Evolutionary conservation across 35 echinoderm and acorn worm species (phyloP), one percentile per base, ranked within the genome.

Genomic region (Ophiothrix spiculata): DNA sequence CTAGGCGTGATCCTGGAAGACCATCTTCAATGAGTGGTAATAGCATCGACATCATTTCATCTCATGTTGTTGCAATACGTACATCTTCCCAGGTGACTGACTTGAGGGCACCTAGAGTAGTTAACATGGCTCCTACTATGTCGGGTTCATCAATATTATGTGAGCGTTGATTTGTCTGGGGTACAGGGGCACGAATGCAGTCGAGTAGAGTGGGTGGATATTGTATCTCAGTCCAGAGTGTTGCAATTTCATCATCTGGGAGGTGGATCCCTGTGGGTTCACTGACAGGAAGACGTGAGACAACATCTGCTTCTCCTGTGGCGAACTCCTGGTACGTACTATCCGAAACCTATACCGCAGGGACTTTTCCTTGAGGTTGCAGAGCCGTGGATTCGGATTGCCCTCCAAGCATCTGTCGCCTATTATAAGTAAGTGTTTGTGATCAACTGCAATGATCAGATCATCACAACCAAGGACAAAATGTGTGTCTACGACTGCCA

Each of bases 311-410:
- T 40, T 64, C 85, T 31, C 15, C 19, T 88, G 73, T 15, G 29
- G 1, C 12, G 82, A 32, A 34, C 85, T 40, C 13, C 85, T 36
- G 19, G 76, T 60, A 32, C 87, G 90, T n/a, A 87, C 40, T 0
- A 91, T 56, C 0, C 40, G 46, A 77, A 91, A 91, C 45, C 89
- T 29, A 32, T 86, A 86, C 21, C 77, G 63, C 33, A 88, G 56
- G 32, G 90, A 86, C 78, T 91, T 91, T 36, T 91, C 89, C 49
- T 91, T 91, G 80, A 90, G 88, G 82, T 90, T 85, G 81, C 81
- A n/a, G 37, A 86, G 90, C 16, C 80, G 80, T 38, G 85, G 60
- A 41, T 88, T 93, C 1, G 91, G 91, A 23, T 88, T 93, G 79
- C 87, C 80, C 0, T 78, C 38, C 1, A 88, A 73, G 77, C 78